Percentiles rank a stretch among this genome's conserved stretches.
Evolutionary conservation across 2,113 vertebrate genomes (phyloP).

Genomic region (Anoura caudifer): DNA sequence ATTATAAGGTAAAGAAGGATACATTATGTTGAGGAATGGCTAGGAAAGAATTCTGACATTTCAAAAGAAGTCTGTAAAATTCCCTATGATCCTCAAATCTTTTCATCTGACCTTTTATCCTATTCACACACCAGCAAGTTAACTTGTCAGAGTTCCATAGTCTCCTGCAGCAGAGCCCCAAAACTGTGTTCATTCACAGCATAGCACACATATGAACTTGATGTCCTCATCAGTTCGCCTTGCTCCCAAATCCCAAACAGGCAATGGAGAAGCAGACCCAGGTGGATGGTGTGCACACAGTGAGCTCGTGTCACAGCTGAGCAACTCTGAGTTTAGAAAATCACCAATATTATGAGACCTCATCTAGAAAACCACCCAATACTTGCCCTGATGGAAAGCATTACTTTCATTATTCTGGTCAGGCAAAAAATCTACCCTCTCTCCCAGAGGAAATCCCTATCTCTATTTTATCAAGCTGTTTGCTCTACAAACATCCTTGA

Average conservation of each 20-base stretch:
- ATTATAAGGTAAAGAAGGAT: neutral
- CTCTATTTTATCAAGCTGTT: neutral
- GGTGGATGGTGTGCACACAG: neutral
- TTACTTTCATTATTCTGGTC: neutral
- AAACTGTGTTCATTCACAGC: neutral
- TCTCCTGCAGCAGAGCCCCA: neutral
- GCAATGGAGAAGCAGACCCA: neutral
- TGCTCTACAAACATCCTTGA: neutral
- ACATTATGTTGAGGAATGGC: neutral
- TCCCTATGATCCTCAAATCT: neutral
- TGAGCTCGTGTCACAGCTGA: neutral
- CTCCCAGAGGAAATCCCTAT: neutral
- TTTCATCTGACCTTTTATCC: neutral
- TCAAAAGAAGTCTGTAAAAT: neutral
- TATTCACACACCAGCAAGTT: neutral
- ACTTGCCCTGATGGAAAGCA: neutral
- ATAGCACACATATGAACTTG: neutral
- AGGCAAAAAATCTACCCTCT: neutral
- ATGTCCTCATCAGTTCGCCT: neutral
- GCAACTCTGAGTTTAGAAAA: neutral
- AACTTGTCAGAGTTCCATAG: neutral
- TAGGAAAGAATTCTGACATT: neutral
- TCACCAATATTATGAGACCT: neutral
- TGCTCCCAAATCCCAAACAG: neutral
- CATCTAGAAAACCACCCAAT: neutral